Evolutionary conservation across 2,113 vertebrate genomes (phyloP), one percentile per base, ranked within the genome.

Genomic region (Ptilonorhynchus violaceus): DNA sequence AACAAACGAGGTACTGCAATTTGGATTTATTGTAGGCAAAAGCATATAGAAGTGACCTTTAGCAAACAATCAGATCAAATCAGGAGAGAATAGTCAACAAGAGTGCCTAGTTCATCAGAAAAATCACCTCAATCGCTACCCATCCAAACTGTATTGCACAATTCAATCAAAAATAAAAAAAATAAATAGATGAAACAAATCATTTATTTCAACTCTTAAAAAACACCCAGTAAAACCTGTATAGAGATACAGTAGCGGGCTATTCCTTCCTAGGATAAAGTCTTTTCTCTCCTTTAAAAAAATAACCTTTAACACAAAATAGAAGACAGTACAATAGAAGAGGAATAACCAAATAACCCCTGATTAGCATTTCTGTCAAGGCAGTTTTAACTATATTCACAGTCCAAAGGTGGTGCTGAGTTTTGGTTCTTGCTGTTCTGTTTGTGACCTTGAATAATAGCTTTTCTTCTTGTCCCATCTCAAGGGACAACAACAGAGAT

Each of bases 81-180:
- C 1, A 69, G 89, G 80, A 96, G 33, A 84, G 92, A 94, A 95
- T 17, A 95, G 91, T 98, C 81, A 96, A 87, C 60, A 89, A 95
- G 92, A 95, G 91, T 77, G 90, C 96, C 81, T 96, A 97, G 90
- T 85, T 97, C 95, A 95, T 91, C 93, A 93, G 91, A 92, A 98
- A 95, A 97, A 95, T 98, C 95, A 92, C 84, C 78, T 89, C 95
- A 98, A 90, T 68, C 63, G 2, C 81, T 97, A 88, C 69, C 96
- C 94, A 98, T 94, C 89, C 95, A 96, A 97, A 95, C 98, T 97
- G 94, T 99, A 99, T 99, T 99, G 99, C 99, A 99, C 99, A 98
- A 98, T 97, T 98, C 95, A 98, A 98, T 96, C 33, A 70, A 94
- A 94, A 96, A 95, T 94, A 93, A 93, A 96, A 74, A 95, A 97